A percentile compares a stretch with the other conserved stretches of the same genome.
Evolutionary conservation across 1,140 invertebrate genomes (phyloP).

Genomic region (Drosophila virilis): DNA sequence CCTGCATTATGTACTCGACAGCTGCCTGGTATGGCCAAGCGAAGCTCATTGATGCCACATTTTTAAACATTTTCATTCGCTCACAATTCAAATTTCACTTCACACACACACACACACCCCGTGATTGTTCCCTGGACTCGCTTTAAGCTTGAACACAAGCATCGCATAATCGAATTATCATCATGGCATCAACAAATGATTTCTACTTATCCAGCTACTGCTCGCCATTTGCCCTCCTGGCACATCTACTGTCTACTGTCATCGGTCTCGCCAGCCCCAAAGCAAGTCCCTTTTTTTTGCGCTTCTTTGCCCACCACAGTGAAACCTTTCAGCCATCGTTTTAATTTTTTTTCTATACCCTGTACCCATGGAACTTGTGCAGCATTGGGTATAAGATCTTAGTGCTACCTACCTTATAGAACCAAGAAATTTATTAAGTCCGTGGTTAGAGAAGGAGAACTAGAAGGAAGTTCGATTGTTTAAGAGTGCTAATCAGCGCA

Average conservation of each 20-base stretch:
- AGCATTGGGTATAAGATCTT: too few relatives aligned
- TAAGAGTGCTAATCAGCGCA: too few relatives aligned
- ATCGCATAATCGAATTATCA: slow-evolving; percentile 77
- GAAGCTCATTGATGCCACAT: not conserved
- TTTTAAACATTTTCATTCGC: slow-evolving; percentile 5
- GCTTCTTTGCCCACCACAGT: slow-evolving; percentile 54
- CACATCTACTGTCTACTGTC: slow-evolving; percentile 50
- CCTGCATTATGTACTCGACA: not conserved
- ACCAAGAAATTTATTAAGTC: too few relatives aligned
- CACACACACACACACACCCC: slow-evolving; percentile 3
- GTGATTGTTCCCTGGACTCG: slow-evolving; percentile 16
- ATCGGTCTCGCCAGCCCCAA: slow-evolving; percentile 44
- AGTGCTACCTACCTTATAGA: too few relatives aligned
- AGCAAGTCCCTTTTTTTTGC: slow-evolving; percentile 69
- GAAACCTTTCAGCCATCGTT: slow-evolving; percentile 47
- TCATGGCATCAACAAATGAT: slow-evolving; percentile 82
- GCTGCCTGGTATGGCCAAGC: slow-evolving; percentile 15
- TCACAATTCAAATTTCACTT: slow-evolving; percentile 9
- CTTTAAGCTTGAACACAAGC: slow-evolving; percentile 30
- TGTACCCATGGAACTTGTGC: not conserved
- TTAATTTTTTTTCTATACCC: slow-evolving; percentile 10
- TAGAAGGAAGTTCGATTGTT: too few relatives aligned
- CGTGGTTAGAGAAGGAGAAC: too few relatives aligned
- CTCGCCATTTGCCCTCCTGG: slow-evolving; percentile 24
- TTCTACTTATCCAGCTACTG: slow-evolving; percentile 63